Conservation (phyloP, 2,888 invertebrate genomes). For the Sinhomidia bicolor region DNA sequence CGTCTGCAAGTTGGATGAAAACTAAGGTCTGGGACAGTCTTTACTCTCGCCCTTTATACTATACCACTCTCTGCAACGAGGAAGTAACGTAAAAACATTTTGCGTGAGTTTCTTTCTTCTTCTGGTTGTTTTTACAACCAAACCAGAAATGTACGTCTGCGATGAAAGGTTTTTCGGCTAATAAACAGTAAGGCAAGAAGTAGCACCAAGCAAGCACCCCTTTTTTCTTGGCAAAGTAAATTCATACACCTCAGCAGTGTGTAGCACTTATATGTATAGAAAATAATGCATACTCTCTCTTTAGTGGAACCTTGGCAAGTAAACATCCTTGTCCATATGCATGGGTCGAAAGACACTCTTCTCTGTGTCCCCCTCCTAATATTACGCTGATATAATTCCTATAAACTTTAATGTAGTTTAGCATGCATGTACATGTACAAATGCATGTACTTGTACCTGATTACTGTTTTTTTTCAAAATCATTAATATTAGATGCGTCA, state of each 20-base stretch:
- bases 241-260: not conserved
- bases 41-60: constrained; percentile 60
- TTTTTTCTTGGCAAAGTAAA: not conserved
- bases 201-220: not conserved
- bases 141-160: not conserved
- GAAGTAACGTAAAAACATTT: constrained; percentile 27
- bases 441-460: too few species aligned
- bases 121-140: constrained; percentile 7
- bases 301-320: too few species aligned
- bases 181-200: not conserved
- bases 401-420: too few species aligned
- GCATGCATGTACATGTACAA: too few species aligned
- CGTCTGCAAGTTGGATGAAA: constrained; percentile 67
- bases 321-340: too few species aligned
- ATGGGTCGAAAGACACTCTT: too few species aligned
- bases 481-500: too few species aligned
- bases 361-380: too few species aligned
- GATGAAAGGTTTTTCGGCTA: not conserved
- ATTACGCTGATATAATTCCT: too few species aligned
- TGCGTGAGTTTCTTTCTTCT: constrained; percentile 60
- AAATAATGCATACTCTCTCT: not conserved
- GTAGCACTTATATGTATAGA: not conserved
- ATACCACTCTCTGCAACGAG: not conserved
- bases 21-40: constrained; percentile 64
- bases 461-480: too few species aligned